These are phyloP conservation scores for Pseudorhiza aurosa DNA, from an alignment of 30 jellyfish, hydroid and myxozoan genomes.

Conservation along the genomic window DNA sequence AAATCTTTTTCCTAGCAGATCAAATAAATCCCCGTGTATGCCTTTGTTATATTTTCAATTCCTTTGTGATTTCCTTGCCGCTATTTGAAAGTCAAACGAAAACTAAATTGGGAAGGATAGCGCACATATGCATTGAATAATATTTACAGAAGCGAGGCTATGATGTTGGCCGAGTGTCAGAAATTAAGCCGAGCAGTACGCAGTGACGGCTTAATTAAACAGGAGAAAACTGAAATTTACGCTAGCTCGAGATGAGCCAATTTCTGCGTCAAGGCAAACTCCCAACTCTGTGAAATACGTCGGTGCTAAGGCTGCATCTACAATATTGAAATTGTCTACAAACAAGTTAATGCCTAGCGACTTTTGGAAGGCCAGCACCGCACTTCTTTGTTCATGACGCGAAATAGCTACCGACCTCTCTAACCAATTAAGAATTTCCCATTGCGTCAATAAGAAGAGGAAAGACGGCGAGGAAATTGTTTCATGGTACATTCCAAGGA, in stretches of 20 bases:
- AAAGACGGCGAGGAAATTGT: no score
- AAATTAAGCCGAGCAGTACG: conserved; percentile 31
- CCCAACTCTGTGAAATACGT: conserved; percentile 30
- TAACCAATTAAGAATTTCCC: background rate
- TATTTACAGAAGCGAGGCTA: conserved; percentile 82
- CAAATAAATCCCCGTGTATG: conserved; percentile 81
- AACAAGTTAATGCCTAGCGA: conserved; percentile 54
- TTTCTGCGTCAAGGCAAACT: conserved; percentile 63
- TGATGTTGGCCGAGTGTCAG: conserved; percentile 74
- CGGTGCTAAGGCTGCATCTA: conserved; percentile 49
- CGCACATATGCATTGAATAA: conserved; percentile 71
- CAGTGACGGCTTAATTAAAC: conserved; percentile 60
- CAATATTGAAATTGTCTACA: conserved; percentile 45
- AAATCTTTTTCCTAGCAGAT: conserved; percentile 59
- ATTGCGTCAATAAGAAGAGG: background rate
- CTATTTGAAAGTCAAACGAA: conserved; percentile 63
- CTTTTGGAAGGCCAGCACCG: conserved; percentile 51
- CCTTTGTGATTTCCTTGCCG: conserved; percentile 87
- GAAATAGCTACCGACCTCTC: conserved; percentile 19
- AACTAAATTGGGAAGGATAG: conserved; percentile 76
- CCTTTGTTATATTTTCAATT: conserved; percentile 67
- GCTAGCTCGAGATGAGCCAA: conserved; percentile 44
- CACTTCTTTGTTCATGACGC: conserved; percentile 57
- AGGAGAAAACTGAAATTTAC: conserved; percentile 55
- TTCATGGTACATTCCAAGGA: no score